These are phyloP conservation scores for Linnaemya tessellans DNA, from an alignment of 2,888 invertebrate species.

Conservation along the genomic window DNA sequence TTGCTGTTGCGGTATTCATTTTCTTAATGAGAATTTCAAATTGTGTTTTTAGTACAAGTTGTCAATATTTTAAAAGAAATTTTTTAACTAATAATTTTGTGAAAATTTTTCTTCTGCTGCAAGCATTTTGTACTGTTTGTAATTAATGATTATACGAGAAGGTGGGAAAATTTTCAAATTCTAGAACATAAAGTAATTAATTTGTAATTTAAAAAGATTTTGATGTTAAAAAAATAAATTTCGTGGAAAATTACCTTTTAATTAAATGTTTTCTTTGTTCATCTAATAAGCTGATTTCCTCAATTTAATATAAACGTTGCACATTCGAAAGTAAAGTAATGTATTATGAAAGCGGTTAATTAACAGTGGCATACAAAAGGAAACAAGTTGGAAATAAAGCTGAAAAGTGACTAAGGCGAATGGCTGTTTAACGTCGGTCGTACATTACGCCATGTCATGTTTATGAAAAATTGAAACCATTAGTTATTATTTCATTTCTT, in stretches of 20 bases:
- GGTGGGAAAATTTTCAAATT: background rate
- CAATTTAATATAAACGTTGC: background rate
- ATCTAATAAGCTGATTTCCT: background rate
- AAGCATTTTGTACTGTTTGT: background rate
- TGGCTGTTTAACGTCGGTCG: too few species aligned
- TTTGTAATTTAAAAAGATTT: background rate
- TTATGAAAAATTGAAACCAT: too few species aligned
- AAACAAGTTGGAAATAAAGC: too few species aligned
- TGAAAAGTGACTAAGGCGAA: too few species aligned
- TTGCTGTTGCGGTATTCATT: background rate
- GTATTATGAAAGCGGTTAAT: background rate
- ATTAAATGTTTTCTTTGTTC: too few species aligned
- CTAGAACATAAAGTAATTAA: background rate
- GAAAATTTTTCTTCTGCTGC: background rate
- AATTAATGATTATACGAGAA: constrained; percentile 33
- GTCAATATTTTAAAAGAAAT: constrained; percentile 15
- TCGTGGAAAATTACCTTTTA: background rate
- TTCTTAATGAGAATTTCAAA: constrained; percentile 10
- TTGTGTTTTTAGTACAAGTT: constrained; percentile 46
- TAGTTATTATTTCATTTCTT: too few species aligned
- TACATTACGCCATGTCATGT: too few species aligned
- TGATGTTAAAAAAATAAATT: background rate
- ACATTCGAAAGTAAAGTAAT: too few species aligned
- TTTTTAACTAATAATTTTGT: background rate
- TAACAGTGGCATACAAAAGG: too few species aligned